These are phyloP conservation scores for Heterotis niloticus DNA, from an alignment of 2,113 vertebrate species.

Conservation along the genomic window DNA sequence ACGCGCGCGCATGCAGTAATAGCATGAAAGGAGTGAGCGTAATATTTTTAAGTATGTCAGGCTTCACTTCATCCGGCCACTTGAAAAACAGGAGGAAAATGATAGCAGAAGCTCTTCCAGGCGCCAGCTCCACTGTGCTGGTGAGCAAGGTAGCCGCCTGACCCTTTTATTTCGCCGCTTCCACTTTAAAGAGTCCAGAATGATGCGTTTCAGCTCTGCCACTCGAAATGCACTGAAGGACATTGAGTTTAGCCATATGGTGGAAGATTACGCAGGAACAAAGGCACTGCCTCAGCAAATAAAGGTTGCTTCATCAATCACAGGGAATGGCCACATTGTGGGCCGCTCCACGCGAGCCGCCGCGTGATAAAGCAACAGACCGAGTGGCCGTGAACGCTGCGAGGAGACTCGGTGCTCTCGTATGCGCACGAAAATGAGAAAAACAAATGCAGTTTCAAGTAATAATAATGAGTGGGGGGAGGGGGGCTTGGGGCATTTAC, in stretches of 20 bases:
- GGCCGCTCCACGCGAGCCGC: conserved; percentile 60
- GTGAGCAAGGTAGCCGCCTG: not conserved
- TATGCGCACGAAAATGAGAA: too few relatives aligned
- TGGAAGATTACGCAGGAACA: conserved; percentile 75
- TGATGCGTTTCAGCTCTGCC: conserved; percentile 43
- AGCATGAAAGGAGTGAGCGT: not conserved
- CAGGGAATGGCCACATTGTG: conserved; percentile 63
- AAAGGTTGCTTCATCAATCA: conserved; percentile 75
- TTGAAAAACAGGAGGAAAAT: not conserved
- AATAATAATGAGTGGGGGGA: too few relatives aligned
- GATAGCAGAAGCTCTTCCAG: not conserved
- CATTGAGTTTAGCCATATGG: conserved; percentile 77
- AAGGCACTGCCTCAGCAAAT: conserved; percentile 76
- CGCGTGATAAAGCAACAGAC: conserved; percentile 65
- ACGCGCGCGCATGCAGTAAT: not conserved
- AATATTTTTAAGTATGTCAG: not conserved
- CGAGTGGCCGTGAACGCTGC: conserved; percentile 33
- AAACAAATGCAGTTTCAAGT: too few relatives aligned
- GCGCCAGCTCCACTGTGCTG: not conserved
- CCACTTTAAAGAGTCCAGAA: conserved; percentile 31
- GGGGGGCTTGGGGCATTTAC: too few relatives aligned
- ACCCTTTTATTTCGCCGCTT: not conserved
- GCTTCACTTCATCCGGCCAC: not conserved
- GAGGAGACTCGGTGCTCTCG: too few relatives aligned
- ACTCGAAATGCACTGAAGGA: conserved; percentile 68